Percentiles rank a stretch among this genome's conserved stretches.
These are phyloP conservation scores for Peromyscus leucopus DNA, from an alignment of 2,113 vertebrate genomes.

Conservation along the genomic window DNA sequence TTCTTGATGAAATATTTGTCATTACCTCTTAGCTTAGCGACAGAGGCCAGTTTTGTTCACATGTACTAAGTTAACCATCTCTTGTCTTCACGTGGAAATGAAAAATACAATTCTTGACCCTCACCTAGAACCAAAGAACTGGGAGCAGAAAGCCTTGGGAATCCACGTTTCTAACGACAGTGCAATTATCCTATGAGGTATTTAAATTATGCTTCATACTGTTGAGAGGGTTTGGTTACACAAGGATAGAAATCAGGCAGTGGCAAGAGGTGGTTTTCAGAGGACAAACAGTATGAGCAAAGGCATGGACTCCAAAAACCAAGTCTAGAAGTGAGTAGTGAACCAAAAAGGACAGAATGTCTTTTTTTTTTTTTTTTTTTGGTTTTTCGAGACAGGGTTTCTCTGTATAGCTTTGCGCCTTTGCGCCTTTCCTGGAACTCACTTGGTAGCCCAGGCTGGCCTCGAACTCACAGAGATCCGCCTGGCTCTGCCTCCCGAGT, in stretches of 20 bases:
- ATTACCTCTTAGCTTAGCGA: background rate
- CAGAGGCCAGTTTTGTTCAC: background rate
- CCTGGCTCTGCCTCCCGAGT: too few species aligned
- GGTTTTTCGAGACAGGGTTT: too few species aligned
- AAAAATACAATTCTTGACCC: background rate
- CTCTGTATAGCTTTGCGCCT: too few species aligned
- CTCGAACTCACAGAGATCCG: too few species aligned
- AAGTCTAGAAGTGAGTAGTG: background rate
- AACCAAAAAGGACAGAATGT: background rate
- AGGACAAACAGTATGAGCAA: background rate
- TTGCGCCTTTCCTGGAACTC: too few species aligned
- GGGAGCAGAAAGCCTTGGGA: background rate
- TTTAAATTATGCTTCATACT: conserved; percentile 31
- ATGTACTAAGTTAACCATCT: background rate
- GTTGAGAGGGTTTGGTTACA: background rate
- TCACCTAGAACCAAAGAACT: background rate
- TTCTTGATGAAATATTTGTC: background rate
- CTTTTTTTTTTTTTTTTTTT: too few species aligned
- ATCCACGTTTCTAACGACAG: background rate
- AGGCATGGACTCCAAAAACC: background rate
- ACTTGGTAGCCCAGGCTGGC: too few species aligned
- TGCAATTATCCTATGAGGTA: background rate
- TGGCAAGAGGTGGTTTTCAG: background rate
- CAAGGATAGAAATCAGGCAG: background rate
- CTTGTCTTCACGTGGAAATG: background rate